These are phyloP conservation scores for Gadus macrocephalus DNA, from an alignment of 2,113 vertebrate species.

Conservation along the genomic window DNA sequence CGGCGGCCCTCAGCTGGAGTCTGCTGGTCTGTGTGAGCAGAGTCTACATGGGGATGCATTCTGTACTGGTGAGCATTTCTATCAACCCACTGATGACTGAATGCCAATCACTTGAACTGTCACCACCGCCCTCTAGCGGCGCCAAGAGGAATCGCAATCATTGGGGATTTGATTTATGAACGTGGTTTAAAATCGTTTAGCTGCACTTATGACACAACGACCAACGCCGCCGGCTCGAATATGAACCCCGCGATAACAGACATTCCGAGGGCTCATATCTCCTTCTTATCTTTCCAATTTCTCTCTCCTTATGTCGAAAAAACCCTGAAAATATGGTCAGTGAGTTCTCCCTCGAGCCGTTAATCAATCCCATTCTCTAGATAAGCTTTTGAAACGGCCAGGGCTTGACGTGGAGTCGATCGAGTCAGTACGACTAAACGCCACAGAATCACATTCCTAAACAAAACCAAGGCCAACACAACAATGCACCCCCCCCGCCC, in stretches of 20 bases:
- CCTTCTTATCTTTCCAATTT: too few relatives aligned
- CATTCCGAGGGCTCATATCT: too few relatives aligned
- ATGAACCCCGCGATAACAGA: too few relatives aligned
- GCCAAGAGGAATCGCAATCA: background rate
- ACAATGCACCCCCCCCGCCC: too few relatives aligned
- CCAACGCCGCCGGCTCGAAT: too few relatives aligned
- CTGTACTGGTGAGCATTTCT: constrained; percentile 84
- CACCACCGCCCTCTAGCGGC: background rate
- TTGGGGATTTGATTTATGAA: background rate
- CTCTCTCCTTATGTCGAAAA: too few relatives aligned
- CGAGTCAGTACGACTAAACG: too few relatives aligned
- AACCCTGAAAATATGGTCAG: too few relatives aligned
- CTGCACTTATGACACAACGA: background rate
- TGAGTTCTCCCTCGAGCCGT: too few relatives aligned
- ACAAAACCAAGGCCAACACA: too few relatives aligned
- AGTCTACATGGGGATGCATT: constrained; percentile 99
- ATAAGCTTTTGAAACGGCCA: background rate
- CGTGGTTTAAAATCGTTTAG: background rate
- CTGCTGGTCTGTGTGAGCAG: constrained; percentile 92
- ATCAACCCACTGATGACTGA: constrained; percentile 6
- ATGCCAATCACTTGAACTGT: background rate
- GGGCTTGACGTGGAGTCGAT: too few relatives aligned
- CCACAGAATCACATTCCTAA: too few relatives aligned
- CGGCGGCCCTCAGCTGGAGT: constrained; percentile 86
- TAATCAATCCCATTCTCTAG: constrained; percentile 4